phyloP scores from a whole-genome alignment of 2,113 vertebrate genomes.

The Nerophis lumbriciformis region DNA sequence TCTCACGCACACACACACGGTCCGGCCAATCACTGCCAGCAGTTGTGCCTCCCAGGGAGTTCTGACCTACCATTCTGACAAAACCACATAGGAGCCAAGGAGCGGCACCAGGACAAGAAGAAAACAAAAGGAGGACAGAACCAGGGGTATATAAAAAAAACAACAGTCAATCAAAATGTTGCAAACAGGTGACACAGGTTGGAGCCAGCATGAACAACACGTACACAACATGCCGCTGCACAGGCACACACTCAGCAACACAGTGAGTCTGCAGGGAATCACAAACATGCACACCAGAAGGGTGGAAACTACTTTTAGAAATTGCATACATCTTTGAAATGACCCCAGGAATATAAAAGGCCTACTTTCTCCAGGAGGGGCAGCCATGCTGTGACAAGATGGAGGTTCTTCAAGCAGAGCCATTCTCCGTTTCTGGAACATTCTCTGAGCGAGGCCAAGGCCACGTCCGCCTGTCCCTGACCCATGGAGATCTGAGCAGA shows the following conservation, averaged over 20 bases:
- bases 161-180: background rate
- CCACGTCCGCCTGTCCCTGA: slow-evolving; percentile 94
- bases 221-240: background rate
- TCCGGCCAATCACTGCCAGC: slow-evolving; percentile 31
- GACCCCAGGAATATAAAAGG: background rate
- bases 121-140: slow-evolving; percentile 13
- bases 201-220: slow-evolving; percentile 7
- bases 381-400: slow-evolving; percentile 93
- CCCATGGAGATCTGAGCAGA: slow-evolving; percentile 91
- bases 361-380: slow-evolving; percentile 90
- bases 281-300: slow-evolving; percentile 24
- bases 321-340: too few species aligned
- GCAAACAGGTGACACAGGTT: slow-evolving; percentile 1
- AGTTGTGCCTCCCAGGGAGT: slow-evolving; percentile 40
- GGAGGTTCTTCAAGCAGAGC: slow-evolving; percentile 97
- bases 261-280: slow-evolving; percentile 10
- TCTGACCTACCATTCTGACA: slow-evolving; percentile 38
- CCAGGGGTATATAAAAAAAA: background rate
- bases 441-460: slow-evolving; percentile 86
- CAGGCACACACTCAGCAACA: slow-evolving; percentile 19
- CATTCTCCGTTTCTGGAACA: slow-evolving; percentile 85
- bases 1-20: slow-evolving; percentile 2
- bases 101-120: slow-evolving; percentile 20
- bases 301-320: slow-evolving; percentile 38
- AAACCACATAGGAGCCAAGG: slow-evolving; percentile 19